Evolutionary conservation across 2,888 invertebrate species (phyloP), one percentile per base, ranked within the genome.

Genomic region (Drosophila setosimentum): DNA sequence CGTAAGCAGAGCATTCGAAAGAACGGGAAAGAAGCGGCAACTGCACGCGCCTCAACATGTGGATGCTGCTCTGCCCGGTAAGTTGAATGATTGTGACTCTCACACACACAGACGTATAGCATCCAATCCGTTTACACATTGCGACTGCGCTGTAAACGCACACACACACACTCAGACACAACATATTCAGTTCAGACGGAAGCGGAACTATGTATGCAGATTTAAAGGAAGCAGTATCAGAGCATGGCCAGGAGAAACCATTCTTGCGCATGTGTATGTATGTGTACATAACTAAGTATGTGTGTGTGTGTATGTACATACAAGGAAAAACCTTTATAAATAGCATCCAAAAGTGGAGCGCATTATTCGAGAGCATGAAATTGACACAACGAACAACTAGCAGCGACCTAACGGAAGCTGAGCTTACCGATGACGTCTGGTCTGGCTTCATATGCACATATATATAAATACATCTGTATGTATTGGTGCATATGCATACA

Each of bases 121-220:
- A 60, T 65, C 57, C 57, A 76, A 65, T 58, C 64, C 61, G 48
- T 64, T 71, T 58, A 64, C 50, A 50, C 50, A 65, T 64, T 67
- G 89, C 87, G 85, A 53, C 85, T 87, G 87, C 87, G 83, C 89
- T 65, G 59, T 63, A 67, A 69, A 58, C 49, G 48, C 50, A 45
- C 50, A 58, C 48, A 64, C 13, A 35, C 42, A 65, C 33, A 45
- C n/a, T n/a, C 50, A 45, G 29, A 6, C 11, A 29, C 50, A 77
- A 72, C 68, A 66, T 53, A 82, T 68, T 80, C 50, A 29, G 13
- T 49, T 65, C 57, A 37, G 45, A 63, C 89, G 87, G 87, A 90
- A 88, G 83, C 90, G 90, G 87, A 88, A 83, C 76, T 78, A 69
- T 87, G 85, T 89, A 90, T 89, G 82, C 89, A 84, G 82, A 86